A percentile compares a stretch with the other conserved stretches of the same genome.
phyloP scores from a whole-genome alignment of 2,888 invertebrate genomes.

The Andrena haemorrhoa region DNA sequence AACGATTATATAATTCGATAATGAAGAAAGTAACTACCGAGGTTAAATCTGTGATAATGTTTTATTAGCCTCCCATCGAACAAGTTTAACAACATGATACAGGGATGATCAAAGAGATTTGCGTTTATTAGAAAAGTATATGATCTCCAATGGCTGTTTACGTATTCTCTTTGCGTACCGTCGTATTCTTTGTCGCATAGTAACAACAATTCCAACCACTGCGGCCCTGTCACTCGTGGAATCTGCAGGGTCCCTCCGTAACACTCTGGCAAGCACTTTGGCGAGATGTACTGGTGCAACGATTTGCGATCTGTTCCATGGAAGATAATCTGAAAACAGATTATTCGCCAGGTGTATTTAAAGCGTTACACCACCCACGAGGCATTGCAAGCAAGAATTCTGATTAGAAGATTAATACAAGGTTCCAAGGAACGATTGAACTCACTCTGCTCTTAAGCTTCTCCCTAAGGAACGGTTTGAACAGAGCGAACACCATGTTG shows the following conservation, averaged over 20 bases:
- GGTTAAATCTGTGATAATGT: background rate
- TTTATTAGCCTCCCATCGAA: background rate
- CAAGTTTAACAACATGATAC: background rate
- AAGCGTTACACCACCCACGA: too few species aligned
- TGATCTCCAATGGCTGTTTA: background rate
- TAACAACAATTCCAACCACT: conserved; percentile 91
- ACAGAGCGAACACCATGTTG: conserved; percentile 94
- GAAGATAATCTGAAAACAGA: conserved; percentile 88
- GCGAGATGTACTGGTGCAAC: conserved; percentile 90
- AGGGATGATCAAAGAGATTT: background rate
- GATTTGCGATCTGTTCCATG: conserved; percentile 92
- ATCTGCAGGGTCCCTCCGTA: conserved; percentile 91
- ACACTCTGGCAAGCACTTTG: conserved; percentile 89
- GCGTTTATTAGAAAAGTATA: background rate
- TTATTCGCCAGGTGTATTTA: too few species aligned
- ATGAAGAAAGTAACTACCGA: background rate
- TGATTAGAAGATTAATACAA: background rate
- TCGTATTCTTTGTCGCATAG: conserved; percentile 91
- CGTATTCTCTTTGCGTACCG: conserved; percentile 85
- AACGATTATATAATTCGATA: background rate
- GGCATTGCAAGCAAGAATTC: background rate
- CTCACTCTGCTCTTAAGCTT: conserved; percentile 91
- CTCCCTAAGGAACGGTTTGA: conserved; percentile 95
- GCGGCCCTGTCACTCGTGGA: conserved; percentile 89
- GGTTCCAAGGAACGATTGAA: conserved; percentile 16